phyloP scores from a whole-genome alignment of 2,113 vertebrate genomes.

The Psephotus haematonotus region DNA sequence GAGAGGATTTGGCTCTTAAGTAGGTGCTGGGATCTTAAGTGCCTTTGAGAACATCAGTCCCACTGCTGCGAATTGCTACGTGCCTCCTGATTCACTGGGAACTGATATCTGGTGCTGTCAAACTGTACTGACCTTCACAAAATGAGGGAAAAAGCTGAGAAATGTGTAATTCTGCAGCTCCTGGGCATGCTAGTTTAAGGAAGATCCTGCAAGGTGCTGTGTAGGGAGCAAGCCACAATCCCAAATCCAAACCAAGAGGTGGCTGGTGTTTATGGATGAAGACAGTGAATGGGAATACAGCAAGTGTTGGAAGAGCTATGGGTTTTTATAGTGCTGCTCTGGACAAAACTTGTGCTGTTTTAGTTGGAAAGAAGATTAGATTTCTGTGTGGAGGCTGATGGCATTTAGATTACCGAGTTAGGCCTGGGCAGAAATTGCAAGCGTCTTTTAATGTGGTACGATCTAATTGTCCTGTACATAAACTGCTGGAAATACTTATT shows the following conservation, averaged over 20 bases:
- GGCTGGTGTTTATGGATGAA: accelerated
- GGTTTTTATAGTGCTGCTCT: not conserved
- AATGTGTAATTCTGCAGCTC: accelerated
- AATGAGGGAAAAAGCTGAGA: accelerated
- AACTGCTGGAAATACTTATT: not conserved
- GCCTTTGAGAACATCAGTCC: not conserved
- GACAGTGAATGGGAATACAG: too few species aligned
- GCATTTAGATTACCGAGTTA: not conserved
- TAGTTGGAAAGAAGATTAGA: not conserved
- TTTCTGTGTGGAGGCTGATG: not conserved
- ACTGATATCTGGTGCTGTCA: not conserved
- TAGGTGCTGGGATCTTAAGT: not conserved
- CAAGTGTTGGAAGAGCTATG: not conserved
- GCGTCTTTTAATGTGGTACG: accelerated
- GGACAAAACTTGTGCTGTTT: not conserved
- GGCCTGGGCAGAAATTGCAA: not conserved
- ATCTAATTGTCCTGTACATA: not conserved
- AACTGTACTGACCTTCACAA: accelerated
- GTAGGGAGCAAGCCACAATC: accelerated
- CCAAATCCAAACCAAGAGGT: not conserved
- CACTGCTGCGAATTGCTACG: accelerated
- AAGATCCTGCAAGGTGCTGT: accelerated
- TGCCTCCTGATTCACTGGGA: accelerated
- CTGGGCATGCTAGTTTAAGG: not conserved
- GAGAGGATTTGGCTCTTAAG: too few species aligned